These are phyloP conservation scores for Bos javanicus DNA, from an alignment of 2,113 vertebrate genomes.

Conservation along the genomic window DNA sequence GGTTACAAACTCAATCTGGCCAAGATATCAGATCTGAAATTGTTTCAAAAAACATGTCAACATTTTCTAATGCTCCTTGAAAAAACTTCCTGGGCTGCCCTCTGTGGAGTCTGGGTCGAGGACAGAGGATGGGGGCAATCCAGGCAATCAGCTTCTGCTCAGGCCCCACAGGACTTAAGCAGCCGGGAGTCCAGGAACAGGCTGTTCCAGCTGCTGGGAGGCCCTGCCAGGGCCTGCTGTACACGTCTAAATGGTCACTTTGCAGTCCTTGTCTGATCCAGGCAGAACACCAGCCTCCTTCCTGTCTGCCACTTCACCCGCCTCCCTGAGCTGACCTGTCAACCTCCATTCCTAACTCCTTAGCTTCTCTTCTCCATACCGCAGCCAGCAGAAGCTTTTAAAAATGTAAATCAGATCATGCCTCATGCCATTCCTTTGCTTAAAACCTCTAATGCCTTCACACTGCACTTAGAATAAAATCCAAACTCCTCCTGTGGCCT, in stretches of 20 bases:
- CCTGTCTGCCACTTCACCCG: neutral
- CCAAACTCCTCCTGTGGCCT: neutral
- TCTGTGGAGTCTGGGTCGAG: conserved; percentile 30
- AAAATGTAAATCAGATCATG: conserved; percentile 57
- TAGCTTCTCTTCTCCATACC: neutral
- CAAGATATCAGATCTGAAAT: conserved; percentile 88
- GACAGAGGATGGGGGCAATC: neutral
- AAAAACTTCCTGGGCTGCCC: conserved; percentile 76
- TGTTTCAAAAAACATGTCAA: conserved; percentile 85
- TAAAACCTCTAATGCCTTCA: conserved; percentile 51
- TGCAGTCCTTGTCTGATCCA: neutral
- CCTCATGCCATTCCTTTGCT: conserved; percentile 34
- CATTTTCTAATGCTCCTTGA: conserved; percentile 82
- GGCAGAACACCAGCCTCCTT: neutral
- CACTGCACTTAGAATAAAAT: conserved; percentile 52
- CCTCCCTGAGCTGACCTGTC: neutral
- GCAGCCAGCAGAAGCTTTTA: conserved; percentile 53
- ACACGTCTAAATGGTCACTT: neutral
- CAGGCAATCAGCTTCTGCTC: neutral
- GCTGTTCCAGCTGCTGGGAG: neutral
- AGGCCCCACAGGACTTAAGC: neutral
- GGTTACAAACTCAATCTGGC: conserved; percentile 89
- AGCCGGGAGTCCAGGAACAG: neutral
- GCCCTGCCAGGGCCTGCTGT: neutral
- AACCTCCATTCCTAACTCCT: neutral